phyloP scores from a whole-genome alignment of 1,140 invertebrate species.

The Drosophila ananassae region DNA sequence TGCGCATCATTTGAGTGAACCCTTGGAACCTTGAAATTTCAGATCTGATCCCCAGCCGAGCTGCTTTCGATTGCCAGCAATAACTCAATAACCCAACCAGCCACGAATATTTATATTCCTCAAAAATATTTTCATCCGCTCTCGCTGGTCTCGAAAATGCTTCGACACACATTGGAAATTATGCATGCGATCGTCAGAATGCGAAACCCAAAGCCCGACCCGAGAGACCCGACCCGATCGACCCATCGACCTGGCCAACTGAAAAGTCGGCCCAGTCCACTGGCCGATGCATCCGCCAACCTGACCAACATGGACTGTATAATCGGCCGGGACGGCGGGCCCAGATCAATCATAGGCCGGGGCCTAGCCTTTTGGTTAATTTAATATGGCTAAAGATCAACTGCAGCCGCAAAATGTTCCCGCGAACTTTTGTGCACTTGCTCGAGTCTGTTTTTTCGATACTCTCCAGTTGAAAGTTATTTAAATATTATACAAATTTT shows the following conservation, averaged over 20 bases:
- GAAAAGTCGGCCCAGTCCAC: background rate
- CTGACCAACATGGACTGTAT: slow-evolving; percentile 68
- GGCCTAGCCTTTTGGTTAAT: slow-evolving; percentile 71
- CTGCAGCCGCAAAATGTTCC: slow-evolving; percentile 71
- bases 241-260: slow-evolving; percentile 50
- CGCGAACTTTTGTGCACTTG: slow-evolving; percentile 77
- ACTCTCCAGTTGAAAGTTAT: slow-evolving; percentile 4
- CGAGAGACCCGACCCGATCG: slow-evolving; percentile 55
- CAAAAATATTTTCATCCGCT: slow-evolving; percentile 33
- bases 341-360: slow-evolving; percentile 76
- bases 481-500: background rate
- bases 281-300: slow-evolving; percentile 5
- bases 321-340: slow-evolving; percentile 63
- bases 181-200: slow-evolving; percentile 71
- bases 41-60: slow-evolving; percentile 35
- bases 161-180: slow-evolving; percentile 75
- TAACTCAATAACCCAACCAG: slow-evolving; percentile 67
- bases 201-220: slow-evolving; percentile 44
- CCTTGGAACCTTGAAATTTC: slow-evolving; percentile 9
- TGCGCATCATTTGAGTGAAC: slow-evolving; percentile 67
- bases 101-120: slow-evolving; percentile 37
- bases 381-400: slow-evolving; percentile 82
- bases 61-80: slow-evolving; percentile 74
- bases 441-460: slow-evolving; percentile 44
- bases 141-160: slow-evolving; percentile 36